A percentile compares a stretch with the other conserved stretches of the same genome.
phyloP scores from a whole-genome alignment of 2,797 vertebrate genomes.

The Syndactyla subalaris region DNA sequence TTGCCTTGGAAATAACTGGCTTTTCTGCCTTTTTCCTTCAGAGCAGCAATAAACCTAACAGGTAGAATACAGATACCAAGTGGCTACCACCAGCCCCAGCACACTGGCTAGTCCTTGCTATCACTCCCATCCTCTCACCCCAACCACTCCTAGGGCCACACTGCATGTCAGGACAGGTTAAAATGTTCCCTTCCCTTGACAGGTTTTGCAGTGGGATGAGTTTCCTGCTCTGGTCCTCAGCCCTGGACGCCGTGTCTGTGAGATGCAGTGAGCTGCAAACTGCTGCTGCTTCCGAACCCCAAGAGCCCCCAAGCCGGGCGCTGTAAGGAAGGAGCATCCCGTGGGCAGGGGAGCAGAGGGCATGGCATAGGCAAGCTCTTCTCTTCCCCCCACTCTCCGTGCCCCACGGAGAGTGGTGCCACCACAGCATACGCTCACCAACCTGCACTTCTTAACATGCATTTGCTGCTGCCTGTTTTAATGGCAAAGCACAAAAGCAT shows the following conservation, averaged over 20 bases:
- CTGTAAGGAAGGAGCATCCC: neutral
- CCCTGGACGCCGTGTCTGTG: neutral
- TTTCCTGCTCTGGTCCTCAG: neutral
- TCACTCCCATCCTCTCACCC: neutral
- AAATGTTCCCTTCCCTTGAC: neutral
- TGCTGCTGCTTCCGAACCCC: neutral
- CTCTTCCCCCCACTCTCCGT: neutral
- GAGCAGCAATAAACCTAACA: neutral
- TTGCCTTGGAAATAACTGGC: neutral
- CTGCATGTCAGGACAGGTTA: neutral
- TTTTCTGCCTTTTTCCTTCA: neutral
- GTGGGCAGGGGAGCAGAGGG: fast-evolving
- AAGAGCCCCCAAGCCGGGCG: fast-evolving
- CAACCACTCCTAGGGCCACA: neutral
- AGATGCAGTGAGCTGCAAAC: neutral
- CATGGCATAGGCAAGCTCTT: neutral
- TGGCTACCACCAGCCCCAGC: neutral
- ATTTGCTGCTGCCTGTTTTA: neutral
- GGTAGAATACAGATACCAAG: neutral
- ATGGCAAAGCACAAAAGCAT: neutral
- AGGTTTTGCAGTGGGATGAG: neutral
- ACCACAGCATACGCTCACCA: fast-evolving
- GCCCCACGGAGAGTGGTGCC: neutral
- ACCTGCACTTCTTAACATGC: neutral
- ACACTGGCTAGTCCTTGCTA: neutral